Base-by-base conservation (phyloP, 2,797 vertebrate genomes). In the Poeciliopsis presidionis region DNA sequence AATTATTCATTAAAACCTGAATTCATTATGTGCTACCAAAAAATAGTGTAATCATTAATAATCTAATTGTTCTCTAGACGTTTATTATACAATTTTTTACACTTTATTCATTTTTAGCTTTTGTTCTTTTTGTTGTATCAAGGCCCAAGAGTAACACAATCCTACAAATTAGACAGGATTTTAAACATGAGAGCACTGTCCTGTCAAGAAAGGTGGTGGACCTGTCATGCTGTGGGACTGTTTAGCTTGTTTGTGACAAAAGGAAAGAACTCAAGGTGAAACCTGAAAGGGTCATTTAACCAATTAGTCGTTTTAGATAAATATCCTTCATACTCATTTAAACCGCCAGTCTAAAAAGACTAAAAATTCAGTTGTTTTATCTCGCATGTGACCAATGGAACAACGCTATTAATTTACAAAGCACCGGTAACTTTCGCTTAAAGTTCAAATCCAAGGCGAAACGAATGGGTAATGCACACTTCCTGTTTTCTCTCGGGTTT, bases 401-500 rank as follows among this genome's bases (percentile, higher is more conserved):
- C 53, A 28, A 57, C 53, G 22, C n/a, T n/a, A 8, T 28, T n/a
- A 28, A 57, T 57, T 57, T 57, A n/a, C 53, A 57, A n/a, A 12
- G 25, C 5, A 57, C 4, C 22, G 11, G 25, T 12, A n/a, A 57
- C 25, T 28, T 57, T 12, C n/a, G 55, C 25, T 57, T n/a, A 7
- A n/a, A 55, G 25, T 55, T 55, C 28, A 59, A 30, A 14, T 13
- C 28, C 5, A 59, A 59, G 28, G 12, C 57, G n/a, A 28, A 13
- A 13, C 5, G 5, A 14, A 30, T 16, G 4, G 3, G 25, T 14
- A 12, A 59, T 1, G 2, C 45, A 4, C 45, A 72, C 57, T 85
- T 84, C 84, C 80, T 0, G 46, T 0, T 3, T 80, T 72, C 65
- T 41, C 39, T 70, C 12, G 39, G 36, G 22, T 3, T 70, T 65